phyloP scores from a whole-genome alignment of 2,888 invertebrate species.

The Drosophila glabriapex region DNA sequence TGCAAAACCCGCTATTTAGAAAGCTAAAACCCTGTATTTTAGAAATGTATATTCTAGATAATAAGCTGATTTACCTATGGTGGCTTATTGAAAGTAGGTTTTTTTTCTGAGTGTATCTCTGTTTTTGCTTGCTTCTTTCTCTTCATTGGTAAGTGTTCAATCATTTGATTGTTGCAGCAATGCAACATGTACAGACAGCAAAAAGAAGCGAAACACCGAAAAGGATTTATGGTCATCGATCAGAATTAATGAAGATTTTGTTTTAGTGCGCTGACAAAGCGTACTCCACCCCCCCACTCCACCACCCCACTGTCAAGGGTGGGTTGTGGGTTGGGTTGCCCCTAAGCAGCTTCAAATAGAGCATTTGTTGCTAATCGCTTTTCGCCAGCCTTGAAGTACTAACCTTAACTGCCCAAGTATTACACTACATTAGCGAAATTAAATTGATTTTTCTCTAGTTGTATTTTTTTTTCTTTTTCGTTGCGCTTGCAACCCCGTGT shows the following conservation, averaged over 20 bases:
- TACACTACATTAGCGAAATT: constrained; percentile 84
- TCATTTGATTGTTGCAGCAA: constrained; percentile 81
- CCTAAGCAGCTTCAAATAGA: constrained; percentile 63
- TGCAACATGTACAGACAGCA: constrained; percentile 44
- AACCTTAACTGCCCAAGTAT: constrained; percentile 64
- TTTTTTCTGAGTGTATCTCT: not conserved
- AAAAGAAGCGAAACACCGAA: constrained; percentile 64
- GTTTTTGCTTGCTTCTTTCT: not conserved
- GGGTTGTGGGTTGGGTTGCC: constrained; percentile 6
- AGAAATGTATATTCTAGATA: not conserved
- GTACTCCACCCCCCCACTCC: not conserved
- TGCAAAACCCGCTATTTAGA: no score
- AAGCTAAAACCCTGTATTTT: no score
- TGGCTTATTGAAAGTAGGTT: not conserved
- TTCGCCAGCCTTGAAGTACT: constrained; percentile 45
- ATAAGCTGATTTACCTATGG: not conserved
- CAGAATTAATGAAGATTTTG: constrained; percentile 86
- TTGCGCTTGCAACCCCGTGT: constrained; percentile 41
- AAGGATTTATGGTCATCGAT: constrained; percentile 86
- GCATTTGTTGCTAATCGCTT: constrained; percentile 78
- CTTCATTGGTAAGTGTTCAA: constrained; percentile 70
- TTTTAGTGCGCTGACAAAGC: constrained; percentile 54
- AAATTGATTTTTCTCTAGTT: constrained; percentile 71
- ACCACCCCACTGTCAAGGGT: not conserved
- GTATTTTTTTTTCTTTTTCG: not conserved